Percentiles rank a stretch among this genome's conserved stretches.
These are phyloP conservation scores for Psilanteris sp. DNA, from an alignment of 1,140 invertebrate species.

Conservation along the genomic window DNA sequence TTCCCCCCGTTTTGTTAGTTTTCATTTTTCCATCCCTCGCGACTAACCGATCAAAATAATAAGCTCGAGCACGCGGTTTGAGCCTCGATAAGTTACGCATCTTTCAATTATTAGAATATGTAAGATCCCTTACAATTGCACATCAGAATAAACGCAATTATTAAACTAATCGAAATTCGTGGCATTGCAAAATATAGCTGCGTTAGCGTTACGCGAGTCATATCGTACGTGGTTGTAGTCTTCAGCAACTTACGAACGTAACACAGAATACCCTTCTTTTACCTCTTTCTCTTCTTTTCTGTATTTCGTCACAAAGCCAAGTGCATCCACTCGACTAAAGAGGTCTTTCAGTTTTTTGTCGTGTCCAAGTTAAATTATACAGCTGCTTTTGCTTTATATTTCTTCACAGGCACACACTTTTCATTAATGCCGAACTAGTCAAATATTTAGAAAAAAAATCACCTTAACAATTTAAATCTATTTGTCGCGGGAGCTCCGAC, in stretches of 20 bases:
- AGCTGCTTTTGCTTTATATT: conserved; percentile 38
- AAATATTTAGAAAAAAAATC: no score
- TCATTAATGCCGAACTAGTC: neutral
- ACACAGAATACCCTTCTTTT: conserved; percentile 43
- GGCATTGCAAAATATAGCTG: conserved; percentile 33
- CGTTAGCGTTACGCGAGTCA: conserved; percentile 38
- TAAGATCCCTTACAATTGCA: neutral
- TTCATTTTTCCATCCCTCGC: no score
- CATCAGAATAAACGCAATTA: conserved; percentile 8
- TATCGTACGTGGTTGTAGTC: conserved; percentile 40
- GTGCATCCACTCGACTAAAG: conserved; percentile 52
- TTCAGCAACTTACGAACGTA: conserved; percentile 49
- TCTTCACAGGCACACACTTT: conserved; percentile 11
- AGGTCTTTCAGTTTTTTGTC: conserved; percentile 50
- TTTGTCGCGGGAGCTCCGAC: no score
- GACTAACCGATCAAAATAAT: no score
- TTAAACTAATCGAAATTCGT: conserved; percentile 24
- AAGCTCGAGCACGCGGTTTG: no score
- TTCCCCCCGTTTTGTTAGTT: no score
- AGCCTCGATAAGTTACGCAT: no score
- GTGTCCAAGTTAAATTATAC: conserved; percentile 50
- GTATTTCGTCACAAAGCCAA: conserved; percentile 62
- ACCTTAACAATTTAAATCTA: no score
- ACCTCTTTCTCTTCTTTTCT: conserved; percentile 52
- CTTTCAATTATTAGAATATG: no score